Evolutionary conservation across 2,888 invertebrate species (phyloP), one percentile per base, ranked within the genome.

Genomic region (Diachrysia chrysitis): DNA sequence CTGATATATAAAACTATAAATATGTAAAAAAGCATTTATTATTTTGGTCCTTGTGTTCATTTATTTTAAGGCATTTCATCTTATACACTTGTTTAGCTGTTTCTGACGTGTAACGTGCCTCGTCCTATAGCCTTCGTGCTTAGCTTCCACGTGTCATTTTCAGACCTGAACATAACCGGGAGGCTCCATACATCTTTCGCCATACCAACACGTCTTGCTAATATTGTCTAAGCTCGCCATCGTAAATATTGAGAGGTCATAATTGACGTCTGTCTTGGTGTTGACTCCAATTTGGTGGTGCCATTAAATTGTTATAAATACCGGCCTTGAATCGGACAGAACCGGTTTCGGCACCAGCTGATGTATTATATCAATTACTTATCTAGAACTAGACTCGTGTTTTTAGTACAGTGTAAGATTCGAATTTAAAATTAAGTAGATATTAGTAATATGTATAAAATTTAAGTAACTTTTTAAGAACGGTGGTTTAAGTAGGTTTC

Each of bases 251-350:
- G 58, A 53, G 48, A 58, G 51, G 76, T 76, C 76, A 78, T 75
- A 69, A 63, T 57, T 48, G 53, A 19, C 61, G 62, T 68, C 63
- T 75, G 66, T 46, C 62, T 73, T 68, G 63, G 62, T 78, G 42
- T 51, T 62, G 51, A 51, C 60, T 32, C 62, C 83, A 76, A 81
- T 81, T 76, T 62, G 63, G 65, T 51, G 71, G 66, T 69, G 67
- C 58, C 70, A 83, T 81, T 81, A 76, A 81, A 78, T 69, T 66
- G 37, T 63, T 69, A 78, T 78, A 76, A 79, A 71, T 46, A 73
- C 21, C 79, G 46, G 48, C 48, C 19, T 51, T 53, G 25, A 57
- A 67, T 76, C 69, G 60, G 72, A 46, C 23, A 23, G 19, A 55
- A 72, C 80, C 69, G 67, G 80, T 74, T 66, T 10, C 51, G 29